phyloP scores from a whole-genome alignment of 2,888 invertebrate genomes.

The Villa cingulata region DNA sequence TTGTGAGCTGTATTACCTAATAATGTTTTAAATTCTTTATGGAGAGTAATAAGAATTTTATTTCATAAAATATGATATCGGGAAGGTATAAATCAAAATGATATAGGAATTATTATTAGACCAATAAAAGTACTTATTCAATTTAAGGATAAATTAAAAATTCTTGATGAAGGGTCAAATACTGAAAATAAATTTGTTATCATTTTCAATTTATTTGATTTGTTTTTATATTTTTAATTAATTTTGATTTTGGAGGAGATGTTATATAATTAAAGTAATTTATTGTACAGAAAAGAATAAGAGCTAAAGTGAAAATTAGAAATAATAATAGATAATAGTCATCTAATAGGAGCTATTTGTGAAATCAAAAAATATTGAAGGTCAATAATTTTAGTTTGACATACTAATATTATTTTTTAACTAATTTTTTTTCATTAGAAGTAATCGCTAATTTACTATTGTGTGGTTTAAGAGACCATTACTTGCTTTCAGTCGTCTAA shows the following conservation, averaged over 20 bases:
- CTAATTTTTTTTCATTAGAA: slow-evolving; percentile 47
- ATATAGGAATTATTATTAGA: slow-evolving; percentile 39
- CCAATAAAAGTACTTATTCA: slow-evolving; percentile 45
- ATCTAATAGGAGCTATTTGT: slow-evolving; percentile 51
- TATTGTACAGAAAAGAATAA: slow-evolving; percentile 40
- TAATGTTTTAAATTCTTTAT: slow-evolving; percentile 46
- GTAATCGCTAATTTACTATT: slow-evolving; percentile 49
- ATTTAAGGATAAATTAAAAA: slow-evolving; percentile 42
- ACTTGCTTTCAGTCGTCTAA: slow-evolving; percentile 57
- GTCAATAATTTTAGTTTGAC: slow-evolving; percentile 53
- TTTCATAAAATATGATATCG: slow-evolving; percentile 40
- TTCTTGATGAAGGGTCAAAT: slow-evolving; percentile 48
- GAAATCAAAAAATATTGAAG: slow-evolving; percentile 50
- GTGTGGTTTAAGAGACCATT: slow-evolving; percentile 55
- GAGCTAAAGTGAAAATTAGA: slow-evolving; percentile 32
- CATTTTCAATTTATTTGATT: slow-evolving; percentile 43
- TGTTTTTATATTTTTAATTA: slow-evolving; percentile 20
- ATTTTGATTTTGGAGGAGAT: slow-evolving; percentile 23
- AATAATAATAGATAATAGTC: slow-evolving; percentile 37
- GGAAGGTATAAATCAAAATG: slow-evolving; percentile 43
- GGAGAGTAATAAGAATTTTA: slow-evolving; percentile 36
- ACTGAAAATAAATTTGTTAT: slow-evolving; percentile 54
- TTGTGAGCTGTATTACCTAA: slow-evolving; percentile 36
- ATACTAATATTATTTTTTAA: slow-evolving; percentile 47
- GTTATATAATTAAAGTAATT: slow-evolving; percentile 39